These are phyloP conservation scores for Eptesicus fuscus DNA, from an alignment of 2,113 vertebrate genomes.

Conservation along the genomic window DNA sequence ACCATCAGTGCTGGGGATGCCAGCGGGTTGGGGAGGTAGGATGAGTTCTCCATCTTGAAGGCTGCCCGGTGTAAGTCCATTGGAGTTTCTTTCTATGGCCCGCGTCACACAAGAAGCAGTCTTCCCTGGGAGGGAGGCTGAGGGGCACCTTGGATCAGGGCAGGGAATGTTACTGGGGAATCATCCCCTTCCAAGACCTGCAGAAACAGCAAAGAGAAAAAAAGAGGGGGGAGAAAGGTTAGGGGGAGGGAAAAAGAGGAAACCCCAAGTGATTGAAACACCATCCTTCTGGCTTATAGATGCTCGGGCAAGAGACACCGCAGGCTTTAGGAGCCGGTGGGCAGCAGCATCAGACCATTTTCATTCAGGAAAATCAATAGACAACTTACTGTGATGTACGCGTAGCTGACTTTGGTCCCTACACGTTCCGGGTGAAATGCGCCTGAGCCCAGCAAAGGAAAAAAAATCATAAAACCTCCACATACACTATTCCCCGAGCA, in stretches of 20 bases:
- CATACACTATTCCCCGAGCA: constrained; percentile 75
- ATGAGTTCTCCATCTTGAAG: constrained; percentile 99
- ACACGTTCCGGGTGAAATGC: constrained; percentile 80
- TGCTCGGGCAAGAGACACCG: constrained; percentile 71
- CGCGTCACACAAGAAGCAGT: constrained; percentile 77
- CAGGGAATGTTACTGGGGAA: constrained; percentile 78
- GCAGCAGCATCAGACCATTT: constrained; percentile 74
- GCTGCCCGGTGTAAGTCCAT: constrained; percentile 99
- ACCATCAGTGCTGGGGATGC: constrained; percentile 99
- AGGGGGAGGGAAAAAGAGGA: constrained; percentile 63
- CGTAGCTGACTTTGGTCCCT: constrained; percentile 80
- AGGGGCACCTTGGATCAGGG: constrained; percentile 73
- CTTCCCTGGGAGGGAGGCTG: constrained; percentile 81
- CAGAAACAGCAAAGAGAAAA: constrained; percentile 67
- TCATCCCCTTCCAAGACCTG: constrained; percentile 80
- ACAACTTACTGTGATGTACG: constrained; percentile 82
- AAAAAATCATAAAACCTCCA: constrained; percentile 77
- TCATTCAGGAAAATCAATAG: constrained; percentile 83
- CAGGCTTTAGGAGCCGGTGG: constrained; percentile 71
- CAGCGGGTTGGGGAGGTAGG: constrained; percentile 97
- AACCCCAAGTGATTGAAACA: constrained; percentile 70
- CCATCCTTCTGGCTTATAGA: constrained; percentile 67
- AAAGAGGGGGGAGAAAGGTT: constrained; percentile 29
- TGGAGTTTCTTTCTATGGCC: constrained; percentile 82
- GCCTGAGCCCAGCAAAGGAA: constrained; percentile 75